These are phyloP conservation scores for Anthophora plumipes DNA, from an alignment of 2,888 invertebrate genomes.

Conservation along the genomic window DNA sequence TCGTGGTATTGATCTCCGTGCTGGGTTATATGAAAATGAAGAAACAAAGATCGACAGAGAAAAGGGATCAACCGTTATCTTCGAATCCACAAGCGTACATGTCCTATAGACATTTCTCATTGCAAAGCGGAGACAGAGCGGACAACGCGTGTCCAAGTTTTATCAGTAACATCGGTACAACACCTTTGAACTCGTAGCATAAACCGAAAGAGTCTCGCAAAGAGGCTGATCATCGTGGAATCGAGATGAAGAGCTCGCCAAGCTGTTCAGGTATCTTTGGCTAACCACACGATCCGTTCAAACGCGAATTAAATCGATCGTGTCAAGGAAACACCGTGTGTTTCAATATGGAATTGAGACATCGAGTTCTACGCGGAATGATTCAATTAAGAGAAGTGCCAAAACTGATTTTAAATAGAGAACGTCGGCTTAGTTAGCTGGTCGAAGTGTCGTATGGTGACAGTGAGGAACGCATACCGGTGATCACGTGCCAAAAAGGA, in stretches of 20 bases:
- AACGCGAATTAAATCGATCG: not conserved
- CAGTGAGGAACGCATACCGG: not conserved
- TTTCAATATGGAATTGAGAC: not conserved
- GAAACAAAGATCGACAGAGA: slow-evolving; percentile 91
- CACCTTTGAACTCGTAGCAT: slow-evolving; percentile 82
- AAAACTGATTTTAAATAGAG: slow-evolving; percentile 30
- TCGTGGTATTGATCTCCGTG: slow-evolving; percentile 92
- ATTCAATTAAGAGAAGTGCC: slow-evolving; percentile 53
- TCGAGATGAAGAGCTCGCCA: slow-evolving; percentile 79
- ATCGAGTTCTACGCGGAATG: not conserved
- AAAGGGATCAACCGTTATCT: slow-evolving; percentile 88
- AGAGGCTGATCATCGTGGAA: slow-evolving; percentile 73
- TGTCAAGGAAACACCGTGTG: too few relatives aligned
- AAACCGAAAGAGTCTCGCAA: slow-evolving; percentile 72
- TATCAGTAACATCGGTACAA: slow-evolving; percentile 82
- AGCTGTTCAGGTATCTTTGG: slow-evolving; percentile 74
- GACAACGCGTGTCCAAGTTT: slow-evolving; percentile 83
- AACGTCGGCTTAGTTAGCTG: not conserved
- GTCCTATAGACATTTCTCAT: slow-evolving; percentile 91
- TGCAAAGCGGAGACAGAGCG: slow-evolving; percentile 87
- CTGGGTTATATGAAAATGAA: slow-evolving; percentile 94
- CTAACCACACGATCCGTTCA: slow-evolving; percentile 35
- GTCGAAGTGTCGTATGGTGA: not conserved
- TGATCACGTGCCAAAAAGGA: slow-evolving; percentile 26
- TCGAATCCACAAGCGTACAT: slow-evolving; percentile 91